Evolutionary conservation across 2,888 invertebrate genomes (phyloP).

Genomic region (Erannis defoliaria): DNA sequence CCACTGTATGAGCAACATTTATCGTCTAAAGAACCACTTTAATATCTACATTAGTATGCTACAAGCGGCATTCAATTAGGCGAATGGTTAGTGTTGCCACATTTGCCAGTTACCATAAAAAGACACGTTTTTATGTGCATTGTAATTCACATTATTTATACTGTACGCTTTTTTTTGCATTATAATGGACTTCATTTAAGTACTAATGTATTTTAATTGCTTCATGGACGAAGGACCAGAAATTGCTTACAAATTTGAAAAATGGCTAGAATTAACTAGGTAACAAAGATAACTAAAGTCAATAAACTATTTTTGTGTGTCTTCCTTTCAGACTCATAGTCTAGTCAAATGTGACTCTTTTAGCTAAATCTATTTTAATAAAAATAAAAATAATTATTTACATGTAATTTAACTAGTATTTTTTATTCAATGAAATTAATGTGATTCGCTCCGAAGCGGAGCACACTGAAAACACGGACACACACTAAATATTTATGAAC

Average conservation of each 20-base stretch:
- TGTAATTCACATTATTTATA: constrained; percentile 26
- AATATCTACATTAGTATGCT: constrained; percentile 79
- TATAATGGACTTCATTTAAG: constrained; percentile 14
- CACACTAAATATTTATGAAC: no score
- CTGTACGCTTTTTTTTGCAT: neutral
- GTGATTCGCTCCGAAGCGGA: no score
- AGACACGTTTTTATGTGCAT: constrained; percentile 42
- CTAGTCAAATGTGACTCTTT: no score
- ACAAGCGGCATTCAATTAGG: constrained; percentile 75
- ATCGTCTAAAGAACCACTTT: constrained; percentile 79
- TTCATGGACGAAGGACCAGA: constrained; percentile 4
- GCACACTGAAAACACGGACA: no score
- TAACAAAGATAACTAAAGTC: no score
- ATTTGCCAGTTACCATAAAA: constrained; percentile 50
- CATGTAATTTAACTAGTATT: no score
- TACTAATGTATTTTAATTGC: constrained; percentile 16
- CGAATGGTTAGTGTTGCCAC: constrained; percentile 56
- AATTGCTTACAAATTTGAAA: neutral
- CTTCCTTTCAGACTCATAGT: no score
- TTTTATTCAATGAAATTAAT: no score
- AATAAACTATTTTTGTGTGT: no score
- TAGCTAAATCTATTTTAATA: no score
- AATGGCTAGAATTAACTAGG: neutral
- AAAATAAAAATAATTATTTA: no score
- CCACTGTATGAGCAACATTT: constrained; percentile 57